phyloP scores from a whole-genome alignment of 2,797 vertebrate species.

The Yasuhikotakia modesta region DNA sequence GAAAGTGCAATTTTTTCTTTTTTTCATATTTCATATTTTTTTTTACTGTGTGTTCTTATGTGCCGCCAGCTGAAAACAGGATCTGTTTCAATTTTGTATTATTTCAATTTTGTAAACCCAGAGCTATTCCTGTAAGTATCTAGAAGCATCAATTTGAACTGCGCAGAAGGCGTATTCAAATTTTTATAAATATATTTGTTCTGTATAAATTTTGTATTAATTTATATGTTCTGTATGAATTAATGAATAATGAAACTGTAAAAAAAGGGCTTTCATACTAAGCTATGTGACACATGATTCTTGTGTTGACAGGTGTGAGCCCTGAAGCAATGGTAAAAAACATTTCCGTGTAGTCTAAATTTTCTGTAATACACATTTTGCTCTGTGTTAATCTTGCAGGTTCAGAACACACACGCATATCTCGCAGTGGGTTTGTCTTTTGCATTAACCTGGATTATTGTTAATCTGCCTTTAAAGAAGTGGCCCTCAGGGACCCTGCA shows the following conservation, averaged over 20 bases:
- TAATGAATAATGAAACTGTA: neutral
- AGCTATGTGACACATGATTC: neutral
- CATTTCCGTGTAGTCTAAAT: neutral
- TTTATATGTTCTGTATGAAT: neutral
- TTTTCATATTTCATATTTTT: too few relatives aligned
- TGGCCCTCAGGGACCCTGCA: constrained; percentile 33
- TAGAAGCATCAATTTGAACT: neutral
- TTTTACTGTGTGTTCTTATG: neutral
- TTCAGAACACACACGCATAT: constrained; percentile 21
- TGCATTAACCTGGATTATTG: constrained; percentile 60
- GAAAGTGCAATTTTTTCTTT: too few relatives aligned
- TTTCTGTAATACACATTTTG: neutral
- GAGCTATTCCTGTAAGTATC: neutral
- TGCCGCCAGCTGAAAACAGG: neutral
- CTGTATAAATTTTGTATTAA: too few relatives aligned
- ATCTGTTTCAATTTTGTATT: constrained; percentile 11
- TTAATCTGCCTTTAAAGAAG: constrained; percentile 59
- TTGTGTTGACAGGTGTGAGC: neutral
- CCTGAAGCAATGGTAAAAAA: neutral
- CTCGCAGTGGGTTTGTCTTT: constrained; percentile 34
- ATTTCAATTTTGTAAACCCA: constrained; percentile 21
- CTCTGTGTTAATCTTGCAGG: neutral
- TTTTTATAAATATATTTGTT: neutral
- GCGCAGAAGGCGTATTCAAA: neutral
- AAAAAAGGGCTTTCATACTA: neutral